Evolutionary conservation across 2,797 vertebrate species (phyloP), one percentile per base, ranked within the genome.

Genomic region (Nasua narica): DNA sequence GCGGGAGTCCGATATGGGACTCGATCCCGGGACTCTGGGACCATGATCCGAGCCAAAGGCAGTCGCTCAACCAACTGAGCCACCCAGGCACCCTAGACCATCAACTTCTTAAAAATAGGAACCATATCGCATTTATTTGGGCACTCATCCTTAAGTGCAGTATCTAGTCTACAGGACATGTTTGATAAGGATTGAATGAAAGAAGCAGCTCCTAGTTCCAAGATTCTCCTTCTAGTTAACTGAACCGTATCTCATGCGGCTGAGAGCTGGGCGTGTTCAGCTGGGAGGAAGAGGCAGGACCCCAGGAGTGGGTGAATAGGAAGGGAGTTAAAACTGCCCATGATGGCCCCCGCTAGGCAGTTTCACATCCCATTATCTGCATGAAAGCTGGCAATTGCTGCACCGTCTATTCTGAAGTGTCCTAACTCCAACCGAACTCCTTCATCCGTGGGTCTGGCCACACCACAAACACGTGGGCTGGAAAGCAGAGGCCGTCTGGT

Each of bases 21-120:
- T n/a, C n/a, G n/a, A n/a, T n/a, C n/a, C n/a, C n/a, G n/a, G n/a
- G n/a, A n/a, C n/a, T n/a, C n/a, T n/a, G n/a, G n/a, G n/a, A n/a
- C n/a, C n/a, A n/a, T n/a, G n/a, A n/a, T n/a, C n/a, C n/a, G n/a
- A n/a, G n/a, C n/a, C n/a, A n/a, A n/a, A n/a, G n/a, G n/a, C n/a
- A n/a, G n/a, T n/a, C n/a, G n/a, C n/a, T n/a, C n/a, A n/a, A n/a
- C n/a, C n/a, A n/a, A n/a, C n/a, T n/a, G n/a, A n/a, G n/a, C n/a
- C n/a, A n/a, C n/a, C n/a, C n/a, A n/a, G n/a, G n/a, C n/a, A n/a
- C n/a, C n/a, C 37, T 67, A 54, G 23, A 69, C 60, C 10, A 7
- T 82, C 70, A 85, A 52, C 23, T 91, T 72, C 82, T 88, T 95
- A 69, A 87, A 96, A 94, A 40, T 32, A 79, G 48, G 74, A 94